A percentile compares a stretch with the other conserved stretches of the same genome.
These are phyloP conservation scores for Dermolepida albohirtum DNA, from an alignment of 2,888 invertebrate genomes.

Conservation along the genomic window DNA sequence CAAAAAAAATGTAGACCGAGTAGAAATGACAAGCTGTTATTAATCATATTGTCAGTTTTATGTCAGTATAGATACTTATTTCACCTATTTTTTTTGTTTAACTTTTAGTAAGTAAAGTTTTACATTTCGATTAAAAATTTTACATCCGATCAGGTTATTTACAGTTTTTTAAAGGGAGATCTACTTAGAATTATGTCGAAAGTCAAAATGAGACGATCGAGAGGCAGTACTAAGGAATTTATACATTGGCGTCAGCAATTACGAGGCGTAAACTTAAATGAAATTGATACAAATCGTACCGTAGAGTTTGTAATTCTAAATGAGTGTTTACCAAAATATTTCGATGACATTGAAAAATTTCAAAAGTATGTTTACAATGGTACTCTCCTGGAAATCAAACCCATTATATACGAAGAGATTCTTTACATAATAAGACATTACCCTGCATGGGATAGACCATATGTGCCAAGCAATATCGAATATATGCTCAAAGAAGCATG, in stretches of 20 bases:
- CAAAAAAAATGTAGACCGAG: no score
- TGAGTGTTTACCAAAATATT: slow-evolving; percentile 35
- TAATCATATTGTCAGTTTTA: no score
- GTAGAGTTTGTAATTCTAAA: slow-evolving; percentile 32
- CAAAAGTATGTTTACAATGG: slow-evolving; percentile 29
- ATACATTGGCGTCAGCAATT: slow-evolving; percentile 22
- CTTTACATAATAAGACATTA: slow-evolving; percentile 42
- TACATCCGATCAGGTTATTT: neutral
- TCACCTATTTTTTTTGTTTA: no score
- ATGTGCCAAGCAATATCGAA: slow-evolving; percentile 31
- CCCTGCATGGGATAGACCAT: slow-evolving; percentile 41
- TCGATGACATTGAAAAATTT: slow-evolving; percentile 32
- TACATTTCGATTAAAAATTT: no score
- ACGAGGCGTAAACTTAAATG: slow-evolving; percentile 26
- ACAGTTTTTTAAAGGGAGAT: neutral
- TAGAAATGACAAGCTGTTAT: no score
- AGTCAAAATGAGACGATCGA: slow-evolving; percentile 5
- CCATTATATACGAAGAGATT: slow-evolving; percentile 42
- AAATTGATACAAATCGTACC: slow-evolving; percentile 19
- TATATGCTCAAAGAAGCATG: slow-evolving; percentile 29
- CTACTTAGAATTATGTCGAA: slow-evolving; percentile 1
- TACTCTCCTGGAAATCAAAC: slow-evolving; percentile 13
- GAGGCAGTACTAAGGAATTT: neutral
- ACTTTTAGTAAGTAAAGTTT: no score
- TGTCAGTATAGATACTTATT: no score